phyloP scores from a whole-genome alignment of 2,113 vertebrate genomes.

The Sardina pilchardus region DNA sequence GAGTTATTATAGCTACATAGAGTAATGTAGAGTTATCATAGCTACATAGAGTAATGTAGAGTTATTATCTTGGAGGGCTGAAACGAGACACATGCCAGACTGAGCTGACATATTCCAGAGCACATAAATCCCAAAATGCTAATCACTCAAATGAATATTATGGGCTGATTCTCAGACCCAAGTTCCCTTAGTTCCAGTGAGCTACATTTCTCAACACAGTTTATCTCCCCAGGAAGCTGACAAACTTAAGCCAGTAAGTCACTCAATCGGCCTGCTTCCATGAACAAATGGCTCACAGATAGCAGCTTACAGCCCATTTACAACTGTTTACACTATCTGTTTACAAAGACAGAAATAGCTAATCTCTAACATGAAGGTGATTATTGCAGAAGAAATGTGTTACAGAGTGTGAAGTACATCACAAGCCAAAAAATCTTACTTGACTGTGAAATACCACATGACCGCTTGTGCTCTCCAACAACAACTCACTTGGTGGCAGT shows the following conservation, averaged over 20 bases:
- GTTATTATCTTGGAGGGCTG: too few species aligned
- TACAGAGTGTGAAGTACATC: not conserved
- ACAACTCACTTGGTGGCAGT: not conserved
- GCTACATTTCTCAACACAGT: not conserved
- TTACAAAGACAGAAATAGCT: not conserved
- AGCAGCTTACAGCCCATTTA: constrained; percentile 2
- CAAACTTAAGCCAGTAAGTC: not conserved
- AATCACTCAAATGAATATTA: not conserved
- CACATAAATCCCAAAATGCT: too few species aligned
- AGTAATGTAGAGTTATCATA: too few species aligned
- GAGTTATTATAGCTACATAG: too few species aligned
- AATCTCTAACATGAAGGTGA: not conserved
- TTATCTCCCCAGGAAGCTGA: not conserved
- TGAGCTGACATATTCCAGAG: too few species aligned
- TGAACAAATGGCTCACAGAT: constrained; percentile 4
- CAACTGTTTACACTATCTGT: not conserved
- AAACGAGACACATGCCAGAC: too few species aligned
- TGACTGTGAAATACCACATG: not conserved
- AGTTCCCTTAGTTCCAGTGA: not conserved
- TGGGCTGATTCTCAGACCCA: not conserved
- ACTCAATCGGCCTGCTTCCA: not conserved
- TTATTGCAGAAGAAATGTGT: not conserved
- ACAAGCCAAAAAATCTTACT: not conserved
- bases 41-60: too few species aligned
- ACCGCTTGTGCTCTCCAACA: not conserved